Evolutionary conservation across 1,140 invertebrate species (phyloP), one percentile per base, ranked within the genome.

Genomic region (Nasonia longicornis): DNA sequence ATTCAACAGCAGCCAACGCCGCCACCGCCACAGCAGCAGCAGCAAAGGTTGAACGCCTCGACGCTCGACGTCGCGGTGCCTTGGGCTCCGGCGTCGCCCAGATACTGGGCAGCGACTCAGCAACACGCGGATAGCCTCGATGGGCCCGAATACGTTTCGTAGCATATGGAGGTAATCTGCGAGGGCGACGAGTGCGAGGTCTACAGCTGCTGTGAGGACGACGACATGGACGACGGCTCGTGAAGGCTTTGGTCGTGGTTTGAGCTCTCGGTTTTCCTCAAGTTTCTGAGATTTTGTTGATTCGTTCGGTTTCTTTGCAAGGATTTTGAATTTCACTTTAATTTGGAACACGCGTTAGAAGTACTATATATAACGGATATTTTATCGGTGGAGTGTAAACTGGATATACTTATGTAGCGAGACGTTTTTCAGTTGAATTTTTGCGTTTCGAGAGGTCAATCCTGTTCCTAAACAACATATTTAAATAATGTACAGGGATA

Each of bases 91-190:
- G 86, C 89, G 10, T 90, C 89, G 26, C 89, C 89, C 8, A 85
- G 88, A 77, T 88, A 88, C 81, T 87, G 90, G 86, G 29, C 52
- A 3, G 35, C 66, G 2, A 10, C 38, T 20, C 64, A 81, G 31
- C 79, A 82, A 83, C 70, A 86, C 86, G 76, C 83, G 10, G 22
- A 48, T 20, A 42, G 29, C 22, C 52, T 20, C 16, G 82, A 86
- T 20, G 90, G 90, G 76, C 89, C 90, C 64, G 90, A 91, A 63
- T 91, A 91, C 82, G 86, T 90, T 76, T 88, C 87, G 77, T 90
- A 82, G 52, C 80, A 45, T 22, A 52, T 81, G 72, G 45, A 71
- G 20, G 77, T 82, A 38, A 79, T 71, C 69, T 71, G 26, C 38
- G 74, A 80, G 72, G 64, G 11, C 69, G 82, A 79, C 38, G 73